Conservation (phyloP, 2,113 vertebrate species). For the Athene noctua region DNA sequence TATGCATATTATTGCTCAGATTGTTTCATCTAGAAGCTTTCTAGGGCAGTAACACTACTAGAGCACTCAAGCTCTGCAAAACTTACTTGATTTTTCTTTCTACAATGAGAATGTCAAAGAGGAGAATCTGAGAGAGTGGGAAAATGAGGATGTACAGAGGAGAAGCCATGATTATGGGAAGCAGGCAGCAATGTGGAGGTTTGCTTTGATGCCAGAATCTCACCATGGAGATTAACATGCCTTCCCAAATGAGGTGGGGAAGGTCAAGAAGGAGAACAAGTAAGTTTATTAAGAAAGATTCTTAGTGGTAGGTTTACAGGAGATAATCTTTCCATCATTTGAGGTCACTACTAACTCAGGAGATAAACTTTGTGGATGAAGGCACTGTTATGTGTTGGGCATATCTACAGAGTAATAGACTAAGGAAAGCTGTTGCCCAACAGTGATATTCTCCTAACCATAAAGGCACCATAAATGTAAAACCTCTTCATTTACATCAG, state of each 20-base stretch:
- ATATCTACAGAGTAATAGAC: neutral
- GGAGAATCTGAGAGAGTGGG: neutral
- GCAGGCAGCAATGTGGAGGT: rapidly evolving
- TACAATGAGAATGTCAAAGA: neutral
- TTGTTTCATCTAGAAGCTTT: neutral
- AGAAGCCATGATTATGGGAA: neutral
- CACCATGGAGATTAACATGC: neutral
- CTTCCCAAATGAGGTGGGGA: neutral
- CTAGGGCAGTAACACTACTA: neutral
- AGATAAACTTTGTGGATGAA: neutral
- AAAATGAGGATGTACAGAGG: neutral
- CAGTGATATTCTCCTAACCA: neutral
- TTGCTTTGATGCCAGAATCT: neutral
- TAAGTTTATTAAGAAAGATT: neutral
- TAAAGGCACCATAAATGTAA: neutral
- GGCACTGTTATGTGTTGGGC: neutral
- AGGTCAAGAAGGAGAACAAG: neutral
- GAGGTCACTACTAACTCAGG: neutral
- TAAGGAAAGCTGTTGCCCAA: neutral
- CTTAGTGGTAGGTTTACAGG: neutral
- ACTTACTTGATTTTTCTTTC: neutral
- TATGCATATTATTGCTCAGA: neutral
- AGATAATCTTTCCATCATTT: neutral
- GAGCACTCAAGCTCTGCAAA: neutral
- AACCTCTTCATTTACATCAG: neutral